These are phyloP conservation scores for Vidua chalybeata DNA, from an alignment of 2,113 vertebrate genomes.

Conservation along the genomic window DNA sequence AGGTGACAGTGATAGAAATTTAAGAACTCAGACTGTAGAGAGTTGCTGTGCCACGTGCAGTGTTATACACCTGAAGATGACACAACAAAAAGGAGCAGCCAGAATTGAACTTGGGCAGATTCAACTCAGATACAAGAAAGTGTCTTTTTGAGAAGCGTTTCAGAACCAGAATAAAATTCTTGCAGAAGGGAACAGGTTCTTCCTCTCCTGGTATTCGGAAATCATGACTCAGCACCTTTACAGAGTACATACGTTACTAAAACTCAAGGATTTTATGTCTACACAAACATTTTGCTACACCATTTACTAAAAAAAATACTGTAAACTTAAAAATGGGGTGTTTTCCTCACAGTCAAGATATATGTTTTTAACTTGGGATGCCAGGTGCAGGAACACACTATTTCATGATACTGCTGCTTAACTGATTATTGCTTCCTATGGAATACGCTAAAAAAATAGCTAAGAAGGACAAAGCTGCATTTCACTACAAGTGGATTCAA, in stretches of 20 bases:
- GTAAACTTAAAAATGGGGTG: not conserved
- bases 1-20: not conserved
- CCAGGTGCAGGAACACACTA: rapidly evolving
- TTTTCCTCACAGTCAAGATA: not conserved
- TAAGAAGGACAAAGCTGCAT: not conserved
- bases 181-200: not conserved
- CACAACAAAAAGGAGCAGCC: not conserved
- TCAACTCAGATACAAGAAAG: not conserved
- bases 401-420: no score
- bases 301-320: not conserved
- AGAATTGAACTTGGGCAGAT: not conserved
- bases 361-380: rapidly evolving
- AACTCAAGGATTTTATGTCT: not conserved
- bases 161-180: not conserved
- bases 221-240: rapidly evolving
- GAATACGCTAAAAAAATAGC: no score
- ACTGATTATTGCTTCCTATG: no score
- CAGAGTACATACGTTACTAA: rapidly evolving
- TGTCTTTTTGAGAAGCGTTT: not conserved
- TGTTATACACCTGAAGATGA: not conserved
- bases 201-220: not conserved
- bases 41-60: not conserved
- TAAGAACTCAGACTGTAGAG: not conserved
- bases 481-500: not conserved
- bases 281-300: not conserved